Evolutionary conservation across 2,113 vertebrate species (phyloP).

Genomic region (Polypterus senegalus): DNA sequence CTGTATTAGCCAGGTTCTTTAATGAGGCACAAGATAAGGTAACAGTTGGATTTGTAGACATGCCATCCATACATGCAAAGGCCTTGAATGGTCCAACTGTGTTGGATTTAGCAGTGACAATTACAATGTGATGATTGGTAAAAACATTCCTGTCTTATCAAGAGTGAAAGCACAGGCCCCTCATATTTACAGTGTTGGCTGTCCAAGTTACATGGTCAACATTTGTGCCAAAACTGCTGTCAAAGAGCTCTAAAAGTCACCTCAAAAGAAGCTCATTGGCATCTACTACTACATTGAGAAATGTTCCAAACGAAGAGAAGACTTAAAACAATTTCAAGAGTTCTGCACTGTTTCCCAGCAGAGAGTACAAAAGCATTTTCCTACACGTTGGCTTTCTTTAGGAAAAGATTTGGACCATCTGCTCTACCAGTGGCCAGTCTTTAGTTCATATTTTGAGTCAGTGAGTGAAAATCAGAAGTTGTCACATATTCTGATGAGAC

Average conservation of each 20-base stretch:
- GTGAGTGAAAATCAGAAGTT: slow-evolving; percentile 19
- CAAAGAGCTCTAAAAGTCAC: slow-evolving; percentile 20
- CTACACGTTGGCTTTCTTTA: slow-evolving; percentile 13
- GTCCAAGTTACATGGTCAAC: slow-evolving; percentile 20
- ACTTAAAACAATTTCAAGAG: slow-evolving; percentile 10
- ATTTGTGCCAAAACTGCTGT: slow-evolving; percentile 25
- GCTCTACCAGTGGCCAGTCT: slow-evolving; percentile 12
- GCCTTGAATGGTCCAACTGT: slow-evolving; percentile 21
- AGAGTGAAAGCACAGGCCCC: slow-evolving; percentile 22
- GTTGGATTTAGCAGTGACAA: slow-evolving; percentile 18
- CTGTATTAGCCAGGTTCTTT: background rate
- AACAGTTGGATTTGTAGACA: slow-evolving; percentile 10
- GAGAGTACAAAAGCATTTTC: slow-evolving; percentile 11
- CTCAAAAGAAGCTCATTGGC: slow-evolving; percentile 19
- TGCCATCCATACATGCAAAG: slow-evolving; percentile 21
- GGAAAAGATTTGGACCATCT: slow-evolving; percentile 13
- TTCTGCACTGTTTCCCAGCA: slow-evolving; percentile 11
- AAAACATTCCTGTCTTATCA: slow-evolving; percentile 13
- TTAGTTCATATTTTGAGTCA: slow-evolving; percentile 22
- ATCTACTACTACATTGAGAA: slow-evolving; percentile 21
- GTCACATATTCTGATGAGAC: slow-evolving; percentile 14
- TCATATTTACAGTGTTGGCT: slow-evolving; percentile 20
- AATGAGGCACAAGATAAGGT: background rate
- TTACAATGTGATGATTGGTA: slow-evolving; percentile 22
- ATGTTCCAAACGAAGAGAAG: slow-evolving; percentile 11